Evolutionary conservation across 2,797 vertebrate species (phyloP), one percentile per base, ranked within the genome.

Genomic region (Aeoliscus strigatus): DNA sequence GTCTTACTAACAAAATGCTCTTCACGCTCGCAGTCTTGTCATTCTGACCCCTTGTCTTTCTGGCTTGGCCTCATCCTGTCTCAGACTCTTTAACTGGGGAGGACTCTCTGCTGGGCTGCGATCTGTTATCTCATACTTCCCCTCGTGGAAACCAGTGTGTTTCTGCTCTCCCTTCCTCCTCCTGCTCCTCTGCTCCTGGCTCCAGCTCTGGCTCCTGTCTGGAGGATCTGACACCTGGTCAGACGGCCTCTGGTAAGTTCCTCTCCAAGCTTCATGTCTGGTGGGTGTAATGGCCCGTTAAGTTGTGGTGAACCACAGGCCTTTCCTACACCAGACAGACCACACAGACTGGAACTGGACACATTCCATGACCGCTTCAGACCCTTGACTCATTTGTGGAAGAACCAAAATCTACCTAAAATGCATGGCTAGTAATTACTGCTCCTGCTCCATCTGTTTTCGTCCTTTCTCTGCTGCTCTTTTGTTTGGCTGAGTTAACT

Each of bases 21-120:
- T 28, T 7, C 10, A 14, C 39, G 12, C 53, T 60, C 47, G 60
- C 39, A 29, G 2, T 18, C 23, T 30, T 44, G 39, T 47, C 26
- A 38, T 14, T 55, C 7, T 61, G 12, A 27, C 51, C 26, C 12
- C 11, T 50, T 63, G 29, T 62, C 55, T 27, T 28, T 70, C 37
- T 58, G 60, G 33, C 55, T 65, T 43, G 61, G 37, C 58, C 60
- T 60, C 29, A n/a, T 41, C 63, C 49, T 66, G 79, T 70, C 77
- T 82, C 87, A 97, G 96, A 97, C 78, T 87, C 91, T 85, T 87
- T 96, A 80, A 82, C 88, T 70, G 92, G 90, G 70, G 92, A 93
- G 45, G 92, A 94, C 70, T 91, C 92, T 80, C 84, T 96, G 73
- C 89, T 98, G 86, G 91, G 91, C 78, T 91, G 90, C 49, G 90